Conservation (phyloP, 2,797 vertebrate species). For the Mycteria americana region DNA sequence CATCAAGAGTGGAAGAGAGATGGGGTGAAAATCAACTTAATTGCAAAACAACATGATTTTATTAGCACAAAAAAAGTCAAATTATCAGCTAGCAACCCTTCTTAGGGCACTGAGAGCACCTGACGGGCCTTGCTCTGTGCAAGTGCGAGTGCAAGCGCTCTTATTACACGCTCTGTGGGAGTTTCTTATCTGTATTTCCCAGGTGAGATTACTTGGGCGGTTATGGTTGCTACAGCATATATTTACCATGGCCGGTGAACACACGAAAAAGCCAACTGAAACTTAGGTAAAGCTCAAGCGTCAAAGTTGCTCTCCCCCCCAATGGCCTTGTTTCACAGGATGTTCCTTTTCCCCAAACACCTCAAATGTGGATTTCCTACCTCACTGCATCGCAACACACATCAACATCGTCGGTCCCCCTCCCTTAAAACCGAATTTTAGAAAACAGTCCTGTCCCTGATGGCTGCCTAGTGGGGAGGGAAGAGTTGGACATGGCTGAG, state of each 20-base stretch:
- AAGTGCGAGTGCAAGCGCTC: background rate
- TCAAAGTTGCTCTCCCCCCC: background rate
- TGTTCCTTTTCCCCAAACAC: background rate
- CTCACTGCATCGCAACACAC: background rate
- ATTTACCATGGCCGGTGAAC: background rate
- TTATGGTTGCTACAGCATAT: background rate
- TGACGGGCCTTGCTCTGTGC: background rate
- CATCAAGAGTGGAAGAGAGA: background rate
- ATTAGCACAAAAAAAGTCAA: background rate
- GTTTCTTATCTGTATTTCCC: conserved; percentile 50
- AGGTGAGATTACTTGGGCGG: background rate
- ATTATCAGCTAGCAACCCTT: background rate
- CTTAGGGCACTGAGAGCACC: background rate
- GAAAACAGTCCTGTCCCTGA: background rate
- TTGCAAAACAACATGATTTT: background rate
- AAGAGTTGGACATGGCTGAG: background rate
- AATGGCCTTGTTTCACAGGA: background rate
- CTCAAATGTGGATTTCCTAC: background rate
- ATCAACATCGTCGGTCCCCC: background rate
- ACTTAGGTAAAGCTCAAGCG: background rate
- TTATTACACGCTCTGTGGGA: conserved; percentile 1
- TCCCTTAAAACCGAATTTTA: conserved; percentile 15
- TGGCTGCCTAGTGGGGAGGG: background rate
- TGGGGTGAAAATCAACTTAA: background rate
- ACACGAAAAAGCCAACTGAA: background rate